Base-by-base conservation (phyloP, 2,888 invertebrate genomes). In the Lycia hirtaria region DNA sequence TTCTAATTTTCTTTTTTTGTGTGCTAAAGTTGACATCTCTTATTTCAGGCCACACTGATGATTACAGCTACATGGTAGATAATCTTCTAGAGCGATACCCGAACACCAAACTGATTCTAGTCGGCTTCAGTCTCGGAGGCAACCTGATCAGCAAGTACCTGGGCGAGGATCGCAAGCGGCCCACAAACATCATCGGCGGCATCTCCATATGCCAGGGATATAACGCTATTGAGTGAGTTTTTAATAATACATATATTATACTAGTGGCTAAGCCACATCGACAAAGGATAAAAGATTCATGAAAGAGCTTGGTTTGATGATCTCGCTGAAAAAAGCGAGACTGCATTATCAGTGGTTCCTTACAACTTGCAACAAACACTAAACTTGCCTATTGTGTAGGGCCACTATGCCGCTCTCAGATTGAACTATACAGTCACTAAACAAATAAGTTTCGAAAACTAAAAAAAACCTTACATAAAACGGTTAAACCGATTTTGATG, bases 161-260 rank as follows among this genome's bases (percentile, higher is more conserved):
- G 81, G 98, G 98, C 30, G 97, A 98, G 86, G 93, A 94, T 14
- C 86, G 93, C 63, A 93, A 92, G 62, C 93, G 94, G 68, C 93
- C 96, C 1, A 71, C 88, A 12, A 95, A 94, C 76, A 95, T 98
- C 55, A 95, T 98, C 71, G 97, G 97, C 48, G 98, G 96, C 22
- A 95, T 98, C 72, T 98, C 98, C 26, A 96, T 98, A 76, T 98
- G 98, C 81, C 98, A 98, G 88, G 98, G 98, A 73, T 98, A 98
- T 84, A 96, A 97, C 84, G 97, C 97, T 37, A 95, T 96, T 60
- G 95, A 96, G 97, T 98, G 91, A 94, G 96, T 94, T 61, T 37
- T 12, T 2, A 3, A 3, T 10, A 30, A 5, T 4, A 14, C 4
- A 28, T n/a, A n/a, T n/a, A n/a, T n/a, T n/a, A n/a, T n/a, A n/a